Percentiles rank a stretch among this genome's conserved stretches.
phyloP scores from a whole-genome alignment of 2,888 invertebrate genomes.

The Meganola albula region DNA sequence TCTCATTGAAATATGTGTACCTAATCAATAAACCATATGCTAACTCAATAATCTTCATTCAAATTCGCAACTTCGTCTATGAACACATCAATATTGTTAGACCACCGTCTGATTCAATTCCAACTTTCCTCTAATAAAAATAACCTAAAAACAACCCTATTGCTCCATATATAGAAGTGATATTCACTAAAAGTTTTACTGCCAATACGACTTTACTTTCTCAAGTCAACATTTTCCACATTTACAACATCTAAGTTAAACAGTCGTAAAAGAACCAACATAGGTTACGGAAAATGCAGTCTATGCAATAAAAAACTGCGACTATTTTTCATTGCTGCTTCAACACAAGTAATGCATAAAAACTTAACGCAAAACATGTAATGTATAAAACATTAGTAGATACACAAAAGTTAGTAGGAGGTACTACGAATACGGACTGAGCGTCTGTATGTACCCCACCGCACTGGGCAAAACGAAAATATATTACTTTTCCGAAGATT shows the following conservation, averaged over 20 bases:
- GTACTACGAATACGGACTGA: constrained; percentile 35
- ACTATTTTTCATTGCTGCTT: constrained; percentile 47
- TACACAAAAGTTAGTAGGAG: constrained; percentile 67
- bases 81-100: constrained; percentile 46
- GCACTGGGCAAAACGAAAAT: constrained; percentile 78
- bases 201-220: no score
- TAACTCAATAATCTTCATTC: constrained; percentile 51
- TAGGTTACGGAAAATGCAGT: constrained; percentile 48
- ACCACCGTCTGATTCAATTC: constrained; percentile 16
- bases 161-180: constrained; percentile 4
- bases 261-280: constrained; percentile 49
- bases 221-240: constrained; percentile 46
- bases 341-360: constrained; percentile 32
- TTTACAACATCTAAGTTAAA: constrained; percentile 45
- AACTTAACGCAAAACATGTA: constrained; percentile 40
- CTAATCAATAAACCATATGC: no score
- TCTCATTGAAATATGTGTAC: no score
- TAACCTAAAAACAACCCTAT: constrained; percentile 22
- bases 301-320: constrained; percentile 44
- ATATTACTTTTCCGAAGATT: constrained; percentile 79
- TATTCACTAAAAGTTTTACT: no score
- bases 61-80: constrained; percentile 55
- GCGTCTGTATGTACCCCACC: constrained; percentile 56
- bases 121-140: constrained; percentile 3
- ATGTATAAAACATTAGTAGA: constrained; percentile 74